Conservation (phyloP, 2,113 vertebrate genomes). For the western clawed frog (Xenopus tropicalis) region DNA sequence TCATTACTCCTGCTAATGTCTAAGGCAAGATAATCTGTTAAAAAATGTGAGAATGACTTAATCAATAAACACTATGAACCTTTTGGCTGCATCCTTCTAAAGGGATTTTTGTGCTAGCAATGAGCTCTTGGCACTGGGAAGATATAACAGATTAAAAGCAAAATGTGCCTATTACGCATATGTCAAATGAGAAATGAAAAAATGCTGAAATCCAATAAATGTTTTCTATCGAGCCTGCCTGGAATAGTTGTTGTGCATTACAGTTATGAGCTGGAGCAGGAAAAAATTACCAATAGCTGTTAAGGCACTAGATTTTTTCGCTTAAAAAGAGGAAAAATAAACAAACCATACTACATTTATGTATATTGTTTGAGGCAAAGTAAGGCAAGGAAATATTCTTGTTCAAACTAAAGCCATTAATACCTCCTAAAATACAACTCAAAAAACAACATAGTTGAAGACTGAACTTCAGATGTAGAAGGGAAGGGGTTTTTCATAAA, state of each 20-base stretch:
- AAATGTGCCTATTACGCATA: conserved; percentile 34
- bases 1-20: conserved; percentile 33
- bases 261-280: conserved; percentile 23
- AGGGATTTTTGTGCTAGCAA: conserved; percentile 7
- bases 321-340: neutral
- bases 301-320: neutral
- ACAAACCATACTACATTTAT: neutral
- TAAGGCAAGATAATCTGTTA: conserved; percentile 39
- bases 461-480: no score
- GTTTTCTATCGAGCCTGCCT: conserved; percentile 29
- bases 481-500: no score
- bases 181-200: conserved; percentile 32
- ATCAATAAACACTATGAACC: conserved; percentile 39
- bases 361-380: no score
- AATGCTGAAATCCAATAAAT: conserved; percentile 32
- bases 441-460: no score
- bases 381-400: no score
- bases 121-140: conserved; percentile 26
- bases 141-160: conserved; percentile 31
- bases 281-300: conserved; percentile 18
- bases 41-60: conserved; percentile 37
- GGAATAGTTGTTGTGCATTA: conserved; percentile 33
- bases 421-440: no score
- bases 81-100: conserved; percentile 31
- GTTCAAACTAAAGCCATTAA: no score